A percentile compares a stretch with the other conserved stretches of the same genome.
These are phyloP conservation scores for Papilio xuthus DNA, from an alignment of 1,140 invertebrate genomes.

Conservation along the genomic window DNA sequence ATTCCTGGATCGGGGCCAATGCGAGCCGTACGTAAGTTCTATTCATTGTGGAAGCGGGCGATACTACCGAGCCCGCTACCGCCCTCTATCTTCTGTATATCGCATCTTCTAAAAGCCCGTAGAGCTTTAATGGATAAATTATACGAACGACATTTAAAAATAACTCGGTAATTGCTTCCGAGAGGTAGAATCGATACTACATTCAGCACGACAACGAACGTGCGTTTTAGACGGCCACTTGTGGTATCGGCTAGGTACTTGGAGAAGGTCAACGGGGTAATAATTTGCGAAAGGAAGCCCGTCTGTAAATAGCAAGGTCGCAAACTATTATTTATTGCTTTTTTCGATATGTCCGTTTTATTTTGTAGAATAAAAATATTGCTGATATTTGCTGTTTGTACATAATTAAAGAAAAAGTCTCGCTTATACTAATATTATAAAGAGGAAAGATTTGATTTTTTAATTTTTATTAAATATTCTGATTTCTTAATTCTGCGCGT, in stretches of 20 bases:
- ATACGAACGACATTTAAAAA: conserved; percentile 26
- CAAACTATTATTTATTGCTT: conserved; percentile 50
- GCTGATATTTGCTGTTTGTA: not conserved
- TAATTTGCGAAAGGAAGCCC: conserved; percentile 48
- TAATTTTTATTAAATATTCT: too few relatives aligned
- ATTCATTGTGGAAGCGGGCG: conserved; percentile 43
- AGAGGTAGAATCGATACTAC: not conserved
- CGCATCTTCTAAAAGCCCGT: conserved; percentile 26
- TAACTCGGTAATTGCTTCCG: conserved; percentile 15
- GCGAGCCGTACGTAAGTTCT: conserved; percentile 51
- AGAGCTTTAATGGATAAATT: conserved; percentile 4
- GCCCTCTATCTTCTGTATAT: not conserved
- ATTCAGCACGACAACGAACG: too few relatives aligned
- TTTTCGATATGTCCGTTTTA: conserved; percentile 45
- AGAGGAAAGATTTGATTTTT: too few relatives aligned
- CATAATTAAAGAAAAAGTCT: not conserved
- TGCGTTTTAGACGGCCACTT: conserved; percentile 18
- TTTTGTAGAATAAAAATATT: conserved; percentile 6
- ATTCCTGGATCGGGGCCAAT: conserved; percentile 74
- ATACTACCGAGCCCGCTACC: not conserved
- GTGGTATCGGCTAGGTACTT: conserved; percentile 21
- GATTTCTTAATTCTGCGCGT: too few relatives aligned
- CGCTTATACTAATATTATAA: not conserved
- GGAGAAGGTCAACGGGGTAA: conserved; percentile 55
- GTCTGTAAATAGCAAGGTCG: conserved; percentile 52